Base-by-base conservation (phyloP, 2,888 invertebrate species). In the Orthonevra nobilis region DNA sequence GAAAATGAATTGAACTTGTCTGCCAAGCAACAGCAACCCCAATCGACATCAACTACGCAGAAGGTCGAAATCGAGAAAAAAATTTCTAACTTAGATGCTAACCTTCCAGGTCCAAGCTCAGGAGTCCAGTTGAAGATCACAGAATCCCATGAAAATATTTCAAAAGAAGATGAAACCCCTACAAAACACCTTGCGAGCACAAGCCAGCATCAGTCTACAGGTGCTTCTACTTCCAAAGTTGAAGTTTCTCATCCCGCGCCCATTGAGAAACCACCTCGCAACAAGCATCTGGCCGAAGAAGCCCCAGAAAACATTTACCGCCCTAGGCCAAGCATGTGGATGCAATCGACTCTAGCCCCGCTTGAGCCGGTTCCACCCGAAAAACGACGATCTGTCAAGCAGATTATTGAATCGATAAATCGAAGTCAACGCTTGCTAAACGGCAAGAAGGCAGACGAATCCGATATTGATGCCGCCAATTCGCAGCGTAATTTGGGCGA, bases 361-460 rank as follows among this genome's bases (percentile, higher is more conserved):
- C 61, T 84, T 3, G 83, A 83, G 12, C 82, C 82, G 7, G 72
- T 77, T 19, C 84, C 84, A 10, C 74, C 82, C 3, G 81, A 84
- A 30, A 86, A 87, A 77, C 82, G 83, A 17, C 85, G 85, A 61
- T 88, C 88, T 0, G 86, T 87, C 1, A 86, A 86, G 34, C 87
- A 88, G 56, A 88, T 88, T 15, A 89, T 89, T 54, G 89, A 88
- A 60, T 88, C 89, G 5, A 89, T 89, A 5, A 89, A 88, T 82
- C 84, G 87, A 34, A 88, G 85, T 79, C 89, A 89, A 81, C 83
- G 84, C 50, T 70, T 88, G 7, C 82, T 89, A 15, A 86, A 86
- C 64, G 86, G 82, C 40, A 77, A 82, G 15, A 63, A 74, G n/a
- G 56, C 52, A 19, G 61, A 72, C 5, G 60, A 74, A 19, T 23